Evolutionary conservation across 2,888 invertebrate species (phyloP), one percentile per base, ranked within the genome.

Genomic region (Pimpla rufipes): DNA sequence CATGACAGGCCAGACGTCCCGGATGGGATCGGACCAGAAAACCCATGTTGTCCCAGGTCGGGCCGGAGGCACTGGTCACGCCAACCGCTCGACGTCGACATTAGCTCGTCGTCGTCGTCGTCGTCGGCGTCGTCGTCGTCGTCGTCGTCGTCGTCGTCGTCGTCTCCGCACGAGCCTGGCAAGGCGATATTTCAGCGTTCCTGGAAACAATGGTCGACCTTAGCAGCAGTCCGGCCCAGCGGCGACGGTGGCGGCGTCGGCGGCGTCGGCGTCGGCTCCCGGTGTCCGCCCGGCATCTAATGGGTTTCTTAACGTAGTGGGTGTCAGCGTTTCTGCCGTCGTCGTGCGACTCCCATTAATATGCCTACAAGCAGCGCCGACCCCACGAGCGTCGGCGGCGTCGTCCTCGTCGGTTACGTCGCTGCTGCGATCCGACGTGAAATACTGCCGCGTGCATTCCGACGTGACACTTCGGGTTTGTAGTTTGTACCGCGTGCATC

Each of bases 391-490:
- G 45, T 29, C 3, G 5, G 29, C 29, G 29, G 2, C 29, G 3
- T 83, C 78, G 84, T 86, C 40, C 23, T 66, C 66, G 66, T 66
- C 82, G 79, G 81, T 83, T 85, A 83, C 85, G 71, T 68, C 79
- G 78, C 10, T 29, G 71, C 70, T n/a, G 64, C 76, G 83, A 83
- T 79, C 66, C 78, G 89, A 88, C 88, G 87, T 92, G 91, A 91
- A 91, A 90, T 92, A 91, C 88, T 87, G 88, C 86, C 85, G 81
- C 83, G 62, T 62, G 88, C 88, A 90, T 91, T 90, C 89, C 90
- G 83, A 82, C 83, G 86, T 88, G 90, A 90, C 90, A 86, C 88
- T 88, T 86, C 83, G 81, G 80, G 78, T 81, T 81, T 78, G 64
- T 74, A 81, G 62, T 62, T 62, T 40, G 62, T 62, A 62, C 62